Conservation (phyloP, 2,888 invertebrate genomes). For the Cheiracanthium punctorium region DNA sequence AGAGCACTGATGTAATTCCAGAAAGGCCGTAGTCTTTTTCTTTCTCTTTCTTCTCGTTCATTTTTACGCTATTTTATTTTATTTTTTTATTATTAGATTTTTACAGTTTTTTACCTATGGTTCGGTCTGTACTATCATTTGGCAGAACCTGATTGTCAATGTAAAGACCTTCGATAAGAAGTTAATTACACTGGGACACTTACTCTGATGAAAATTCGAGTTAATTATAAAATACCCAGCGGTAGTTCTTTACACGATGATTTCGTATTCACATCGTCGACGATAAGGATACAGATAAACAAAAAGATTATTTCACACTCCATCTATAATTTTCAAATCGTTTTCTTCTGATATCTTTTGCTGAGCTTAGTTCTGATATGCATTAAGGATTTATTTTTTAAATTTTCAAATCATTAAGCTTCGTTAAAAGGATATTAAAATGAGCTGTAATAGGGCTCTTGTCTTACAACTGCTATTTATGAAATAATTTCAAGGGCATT, state of each 20-base stretch:
- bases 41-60: constrained; percentile 45
- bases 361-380: too few relatives aligned
- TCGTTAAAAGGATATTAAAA: too few relatives aligned
- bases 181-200: constrained; percentile 49
- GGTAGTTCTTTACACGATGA: not conserved
- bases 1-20: constrained; percentile 62
- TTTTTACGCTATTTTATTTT: constrained; percentile 17
- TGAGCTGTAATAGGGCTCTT: too few relatives aligned
- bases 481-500: too few relatives aligned
- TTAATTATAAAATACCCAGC: constrained; percentile 47
- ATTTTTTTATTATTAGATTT: constrained; percentile 23
- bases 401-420: too few relatives aligned
- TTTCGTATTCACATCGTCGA: not conserved
- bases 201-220: constrained; percentile 39
- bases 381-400: too few relatives aligned
- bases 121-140: constrained; percentile 46
- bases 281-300: too few relatives aligned
- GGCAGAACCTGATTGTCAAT: constrained; percentile 61
- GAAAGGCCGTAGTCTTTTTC: constrained; percentile 48
- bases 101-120: constrained; percentile 14
- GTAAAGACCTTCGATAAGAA: constrained; percentile 33
- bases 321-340: too few relatives aligned
- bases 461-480: too few relatives aligned
- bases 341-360: too few relatives aligned
- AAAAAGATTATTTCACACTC: too few relatives aligned